Percentiles rank a stretch among this genome's conserved stretches.
These are phyloP conservation scores for Nasonia giraulti DNA, from an alignment of 1,140 invertebrate species.

Conservation along the genomic window DNA sequence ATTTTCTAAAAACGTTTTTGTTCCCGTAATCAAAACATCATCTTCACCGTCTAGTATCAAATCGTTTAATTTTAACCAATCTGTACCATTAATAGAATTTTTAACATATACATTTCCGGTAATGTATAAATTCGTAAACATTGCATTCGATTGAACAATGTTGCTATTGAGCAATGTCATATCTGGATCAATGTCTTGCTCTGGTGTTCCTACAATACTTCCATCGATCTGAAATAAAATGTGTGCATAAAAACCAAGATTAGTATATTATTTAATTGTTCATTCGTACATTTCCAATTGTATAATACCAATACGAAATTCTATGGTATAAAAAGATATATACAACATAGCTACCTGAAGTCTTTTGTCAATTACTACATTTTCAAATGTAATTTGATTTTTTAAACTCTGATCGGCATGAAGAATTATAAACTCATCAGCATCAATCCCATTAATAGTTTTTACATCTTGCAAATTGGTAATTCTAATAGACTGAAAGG, in stretches of 20 bases:
- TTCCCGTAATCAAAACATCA: slow-evolving; percentile 58
- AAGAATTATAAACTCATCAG: slow-evolving; percentile 60
- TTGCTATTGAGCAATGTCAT: slow-evolving; percentile 54
- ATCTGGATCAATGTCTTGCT: slow-evolving; percentile 30
- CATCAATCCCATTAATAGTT: slow-evolving; percentile 59
- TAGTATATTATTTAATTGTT: slow-evolving; percentile 15
- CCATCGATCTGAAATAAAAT: slow-evolving; percentile 60
- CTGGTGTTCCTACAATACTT: slow-evolving; percentile 52
- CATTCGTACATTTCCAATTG: not conserved
- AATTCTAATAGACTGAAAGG: slow-evolving; percentile 54
- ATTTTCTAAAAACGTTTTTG: slow-evolving; percentile 56
- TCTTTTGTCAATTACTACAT: slow-evolving; percentile 56
- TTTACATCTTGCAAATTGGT: slow-evolving; percentile 40
- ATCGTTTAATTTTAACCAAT: slow-evolving; percentile 58
- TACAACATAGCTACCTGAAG: slow-evolving; percentile 54
- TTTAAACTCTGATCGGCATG: slow-evolving; percentile 53
- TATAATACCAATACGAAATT: too few relatives aligned
- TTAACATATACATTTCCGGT: slow-evolving; percentile 58
- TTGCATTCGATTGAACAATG: slow-evolving; percentile 47
- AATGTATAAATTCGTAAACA: slow-evolving; percentile 57
- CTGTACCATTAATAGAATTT: slow-evolving; percentile 48
- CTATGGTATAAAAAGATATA: not conserved
- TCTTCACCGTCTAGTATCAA: slow-evolving; percentile 58
- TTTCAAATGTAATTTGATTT: slow-evolving; percentile 60
- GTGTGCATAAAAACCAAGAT: slow-evolving; percentile 8